A percentile compares a stretch with the other conserved stretches of the same genome.
Conservation (phyloP, 2,113 vertebrate species). For the Scatophagus argus region DNA sequence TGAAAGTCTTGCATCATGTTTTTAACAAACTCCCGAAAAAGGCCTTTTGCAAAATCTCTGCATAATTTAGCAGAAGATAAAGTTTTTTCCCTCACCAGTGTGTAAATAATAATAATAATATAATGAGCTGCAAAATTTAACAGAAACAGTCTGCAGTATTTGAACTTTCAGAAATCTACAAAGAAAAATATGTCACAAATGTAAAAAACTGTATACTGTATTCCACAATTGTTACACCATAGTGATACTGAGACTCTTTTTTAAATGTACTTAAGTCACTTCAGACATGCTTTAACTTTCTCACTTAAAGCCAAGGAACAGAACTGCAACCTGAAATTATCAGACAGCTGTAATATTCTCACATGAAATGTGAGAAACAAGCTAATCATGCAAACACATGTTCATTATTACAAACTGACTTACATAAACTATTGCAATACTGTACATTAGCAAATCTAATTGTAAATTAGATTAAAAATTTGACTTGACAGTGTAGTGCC, state of each 20-base stretch:
- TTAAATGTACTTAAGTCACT: no score
- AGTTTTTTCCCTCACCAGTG: constrained; percentile 24
- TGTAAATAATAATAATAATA: no score
- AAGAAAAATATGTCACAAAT: constrained; percentile 16
- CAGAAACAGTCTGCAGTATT: neutral
- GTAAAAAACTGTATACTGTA: neutral
- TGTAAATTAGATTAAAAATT: no score
- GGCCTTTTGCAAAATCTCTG: constrained; percentile 59
- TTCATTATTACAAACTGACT: no score
- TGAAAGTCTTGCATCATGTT: constrained; percentile 76
- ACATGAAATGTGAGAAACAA: no score
- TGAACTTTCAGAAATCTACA: constrained; percentile 14
- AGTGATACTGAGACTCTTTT: neutral
- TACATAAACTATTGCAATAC: no score
- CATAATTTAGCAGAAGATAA: constrained; percentile 68
- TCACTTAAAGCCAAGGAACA: no score
- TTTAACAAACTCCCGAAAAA: constrained; percentile 55
- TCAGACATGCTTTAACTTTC: neutral
- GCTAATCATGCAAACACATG: no score
- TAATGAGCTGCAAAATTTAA: constrained; percentile 19
- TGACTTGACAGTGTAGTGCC: no score
- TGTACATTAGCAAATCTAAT: no score
- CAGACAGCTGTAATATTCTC: no score
- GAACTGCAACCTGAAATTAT: neutral
- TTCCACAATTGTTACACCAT: constrained; percentile 40